Percentiles rank a stretch among this genome's conserved stretches.
Conservation (phyloP, 2,797 vertebrate species). For the Trachops cirrhosus region DNA sequence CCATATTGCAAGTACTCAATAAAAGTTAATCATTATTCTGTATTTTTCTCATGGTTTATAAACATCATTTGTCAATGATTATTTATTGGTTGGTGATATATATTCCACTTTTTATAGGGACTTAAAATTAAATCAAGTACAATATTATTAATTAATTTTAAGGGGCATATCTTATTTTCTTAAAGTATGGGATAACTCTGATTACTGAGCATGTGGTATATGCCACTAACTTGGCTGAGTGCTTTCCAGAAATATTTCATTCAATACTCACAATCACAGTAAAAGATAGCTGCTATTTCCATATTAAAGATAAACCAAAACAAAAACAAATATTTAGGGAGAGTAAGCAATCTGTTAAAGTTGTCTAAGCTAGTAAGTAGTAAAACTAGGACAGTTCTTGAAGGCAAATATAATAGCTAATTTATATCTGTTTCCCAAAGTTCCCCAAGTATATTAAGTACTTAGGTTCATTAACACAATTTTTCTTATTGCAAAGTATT, state of each 20-base stretch:
- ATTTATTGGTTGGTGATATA: conserved; percentile 14
- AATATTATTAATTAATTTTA: conserved; percentile 48
- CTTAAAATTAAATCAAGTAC: conserved; percentile 40
- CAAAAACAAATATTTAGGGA: not conserved
- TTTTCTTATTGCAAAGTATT: not conserved
- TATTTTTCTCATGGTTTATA: not conserved
- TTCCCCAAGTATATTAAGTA: not conserved
- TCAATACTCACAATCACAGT: conserved; percentile 33
- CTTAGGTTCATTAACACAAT: not conserved
- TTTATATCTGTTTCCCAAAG: not conserved
- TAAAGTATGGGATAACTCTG: conserved; percentile 46
- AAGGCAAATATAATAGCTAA: not conserved
- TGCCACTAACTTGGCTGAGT: conserved; percentile 53
- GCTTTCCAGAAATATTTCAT: conserved; percentile 61
- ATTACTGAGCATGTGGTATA: conserved; percentile 23
- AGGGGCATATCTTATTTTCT: conserved; percentile 34
- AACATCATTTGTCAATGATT: conserved; percentile 33
- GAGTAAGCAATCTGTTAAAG: not conserved
- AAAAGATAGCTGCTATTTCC: not conserved
- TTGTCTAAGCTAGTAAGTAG: not conserved
- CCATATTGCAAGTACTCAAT: not conserved
- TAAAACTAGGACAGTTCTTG: not conserved
- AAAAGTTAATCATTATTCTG: not conserved
- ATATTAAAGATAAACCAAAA: conserved; percentile 25
- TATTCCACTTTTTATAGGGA: conserved; percentile 25